Evolutionary conservation across 2,797 vertebrate genomes (phyloP).

Genomic region (Enteromius fasciolatus): DNA sequence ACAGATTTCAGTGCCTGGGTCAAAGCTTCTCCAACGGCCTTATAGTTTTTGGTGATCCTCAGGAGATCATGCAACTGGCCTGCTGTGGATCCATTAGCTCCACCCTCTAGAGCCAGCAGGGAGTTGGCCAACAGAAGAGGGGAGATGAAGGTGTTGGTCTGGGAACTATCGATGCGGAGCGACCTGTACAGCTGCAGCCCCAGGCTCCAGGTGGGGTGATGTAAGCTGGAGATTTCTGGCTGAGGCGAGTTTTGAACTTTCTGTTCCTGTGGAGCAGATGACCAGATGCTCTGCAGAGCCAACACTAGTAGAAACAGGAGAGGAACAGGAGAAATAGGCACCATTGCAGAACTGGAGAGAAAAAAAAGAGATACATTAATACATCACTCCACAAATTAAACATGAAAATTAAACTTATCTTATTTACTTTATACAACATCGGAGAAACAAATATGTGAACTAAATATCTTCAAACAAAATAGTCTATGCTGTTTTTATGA

Average conservation of each 20-base stretch:
- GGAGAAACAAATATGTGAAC: not conserved
- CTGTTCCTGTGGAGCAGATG: constrained; percentile 28
- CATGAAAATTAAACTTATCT: not conserved
- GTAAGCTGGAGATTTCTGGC: constrained; percentile 53
- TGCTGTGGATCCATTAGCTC: constrained; percentile 66
- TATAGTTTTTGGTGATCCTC: constrained; percentile 38
- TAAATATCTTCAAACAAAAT: not conserved
- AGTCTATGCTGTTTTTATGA: not conserved
- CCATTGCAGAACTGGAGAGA: constrained; percentile 66
- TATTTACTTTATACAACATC: not conserved
- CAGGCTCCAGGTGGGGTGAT: constrained; percentile 72
- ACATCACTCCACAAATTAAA: not conserved
- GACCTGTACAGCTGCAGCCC: constrained; percentile 69
- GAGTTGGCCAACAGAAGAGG: constrained; percentile 71
- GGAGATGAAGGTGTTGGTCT: constrained; percentile 69
- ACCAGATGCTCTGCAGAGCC: constrained; percentile 53
- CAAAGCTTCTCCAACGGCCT: constrained; percentile 52
- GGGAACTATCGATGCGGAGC: constrained; percentile 53
- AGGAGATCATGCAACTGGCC: constrained; percentile 69
- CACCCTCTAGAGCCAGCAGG: constrained; percentile 59
- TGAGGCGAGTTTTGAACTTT: constrained; percentile 41
- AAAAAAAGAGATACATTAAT: not conserved
- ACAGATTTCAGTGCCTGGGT: constrained; percentile 60
- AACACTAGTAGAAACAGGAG: constrained; percentile 58
- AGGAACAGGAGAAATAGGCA: constrained; percentile 49